These are phyloP conservation scores for Linnaemya vulpina DNA, from an alignment of 2,888 invertebrate species.

Conservation along the genomic window DNA sequence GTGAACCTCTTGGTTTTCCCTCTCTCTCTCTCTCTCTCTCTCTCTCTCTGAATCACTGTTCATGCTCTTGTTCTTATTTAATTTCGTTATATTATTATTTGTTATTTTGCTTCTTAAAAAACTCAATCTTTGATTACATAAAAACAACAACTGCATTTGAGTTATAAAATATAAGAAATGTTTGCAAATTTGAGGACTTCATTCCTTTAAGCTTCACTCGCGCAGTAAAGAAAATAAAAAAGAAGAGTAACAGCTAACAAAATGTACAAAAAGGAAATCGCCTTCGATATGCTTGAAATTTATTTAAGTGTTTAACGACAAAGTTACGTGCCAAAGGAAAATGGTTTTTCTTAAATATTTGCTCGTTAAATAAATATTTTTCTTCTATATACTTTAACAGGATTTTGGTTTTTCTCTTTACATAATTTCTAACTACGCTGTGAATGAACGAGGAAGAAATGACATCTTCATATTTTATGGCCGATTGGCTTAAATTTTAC, in stretches of 20 bases:
- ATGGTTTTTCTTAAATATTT: conserved; percentile 12
- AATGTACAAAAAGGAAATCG: conserved; percentile 14
- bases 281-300: conserved; percentile 32
- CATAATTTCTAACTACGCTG: conserved; percentile 44
- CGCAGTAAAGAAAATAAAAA: background rate
- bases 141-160: too few relatives aligned
- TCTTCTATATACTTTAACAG: background rate
- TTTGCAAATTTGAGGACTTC: background rate
- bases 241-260: background rate
- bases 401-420: background rate
- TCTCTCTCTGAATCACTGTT: too few relatives aligned
- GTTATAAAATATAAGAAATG: too few relatives aligned
- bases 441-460: background rate
- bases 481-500: conserved; percentile 37
- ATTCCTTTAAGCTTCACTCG: conserved; percentile 5
- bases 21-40: too few relatives aligned
- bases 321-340: conserved; percentile 53
- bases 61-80: too few relatives aligned
- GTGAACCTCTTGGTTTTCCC: too few relatives aligned
- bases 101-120: too few relatives aligned
- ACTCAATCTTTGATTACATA: too few relatives aligned
- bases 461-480: conserved; percentile 45
- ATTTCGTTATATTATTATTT: too few relatives aligned
- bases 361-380: background rate
- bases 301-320: conserved; percentile 50